Conservation (phyloP, 2,888 invertebrate genomes). For the Scotopteryx bipunctaria region DNA sequence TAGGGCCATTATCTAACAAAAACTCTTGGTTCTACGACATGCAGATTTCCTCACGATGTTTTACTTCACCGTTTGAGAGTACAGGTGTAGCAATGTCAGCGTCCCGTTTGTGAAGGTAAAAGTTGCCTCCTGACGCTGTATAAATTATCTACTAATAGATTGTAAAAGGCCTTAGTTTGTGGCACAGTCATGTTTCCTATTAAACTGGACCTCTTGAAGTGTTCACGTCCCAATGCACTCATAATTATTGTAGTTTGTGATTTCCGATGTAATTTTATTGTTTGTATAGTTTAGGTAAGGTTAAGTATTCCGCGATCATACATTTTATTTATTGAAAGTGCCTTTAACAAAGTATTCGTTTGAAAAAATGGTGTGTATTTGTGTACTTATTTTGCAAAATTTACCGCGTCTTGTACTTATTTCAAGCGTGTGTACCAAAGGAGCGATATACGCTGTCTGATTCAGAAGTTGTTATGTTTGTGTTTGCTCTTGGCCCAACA, state of each 20-base stretch:
- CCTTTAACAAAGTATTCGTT: slow-evolving; percentile 32
- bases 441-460: slow-evolving; percentile 5
- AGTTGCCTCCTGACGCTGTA: no score
- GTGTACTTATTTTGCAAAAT: slow-evolving; percentile 28
- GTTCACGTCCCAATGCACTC: slow-evolving; percentile 18
- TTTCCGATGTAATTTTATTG: slow-evolving; percentile 27
- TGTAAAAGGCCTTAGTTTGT: no score
- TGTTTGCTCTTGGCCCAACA: no score
- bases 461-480: no score
- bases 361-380: slow-evolving; percentile 20
- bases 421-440: slow-evolving; percentile 16
- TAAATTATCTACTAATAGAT: no score
- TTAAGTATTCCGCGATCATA: slow-evolving; percentile 33
- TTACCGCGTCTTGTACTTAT: slow-evolving; percentile 24
- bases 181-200: background rate
- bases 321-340: slow-evolving; percentile 37
- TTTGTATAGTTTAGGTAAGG: slow-evolving; percentile 34
- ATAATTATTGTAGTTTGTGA: slow-evolving; percentile 24
- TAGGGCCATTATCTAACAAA: no score
- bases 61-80: no score
- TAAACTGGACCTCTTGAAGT: background rate
- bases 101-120: no score
- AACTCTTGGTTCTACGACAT: no score
- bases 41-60: no score
- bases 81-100: no score